Conservation (phyloP, 1,140 invertebrate genomes). For the Drosophila dunni region DNA sequence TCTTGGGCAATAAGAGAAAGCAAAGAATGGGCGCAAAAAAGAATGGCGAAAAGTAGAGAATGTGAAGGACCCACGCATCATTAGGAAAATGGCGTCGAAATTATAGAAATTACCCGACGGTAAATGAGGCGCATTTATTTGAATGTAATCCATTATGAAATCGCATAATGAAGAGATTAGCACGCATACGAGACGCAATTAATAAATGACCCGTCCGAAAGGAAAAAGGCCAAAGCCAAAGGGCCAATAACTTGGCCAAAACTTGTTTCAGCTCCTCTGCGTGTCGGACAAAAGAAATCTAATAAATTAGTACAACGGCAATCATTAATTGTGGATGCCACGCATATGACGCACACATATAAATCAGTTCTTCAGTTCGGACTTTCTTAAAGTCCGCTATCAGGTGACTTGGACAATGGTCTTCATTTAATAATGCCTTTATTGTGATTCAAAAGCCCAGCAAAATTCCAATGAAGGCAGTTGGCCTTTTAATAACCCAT, state of each 20-base stretch:
- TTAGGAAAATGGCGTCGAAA: constrained; percentile 76
- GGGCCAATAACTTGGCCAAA: constrained; percentile 10
- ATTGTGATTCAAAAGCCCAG: constrained; percentile 25
- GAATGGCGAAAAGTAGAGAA: constrained; percentile 14
- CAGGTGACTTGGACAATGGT: constrained; percentile 32
- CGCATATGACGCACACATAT: constrained; percentile 54
- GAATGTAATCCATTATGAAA: constrained; percentile 83
- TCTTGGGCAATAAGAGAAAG: constrained; percentile 18
- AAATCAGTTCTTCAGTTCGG: constrained; percentile 37
- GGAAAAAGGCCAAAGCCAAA: constrained; percentile 11
- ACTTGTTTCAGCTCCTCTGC: constrained; percentile 45
- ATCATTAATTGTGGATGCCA: constrained; percentile 65
- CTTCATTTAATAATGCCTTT: constrained; percentile 14
- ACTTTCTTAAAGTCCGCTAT: background rate
- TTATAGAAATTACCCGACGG: constrained; percentile 75
- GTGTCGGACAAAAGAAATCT: constrained; percentile 62
- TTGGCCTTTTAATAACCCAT: constrained; percentile 66
- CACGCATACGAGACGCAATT: constrained; percentile 73
- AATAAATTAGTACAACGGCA: constrained; percentile 74
- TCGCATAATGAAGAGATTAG: constrained; percentile 82
- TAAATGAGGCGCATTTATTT: constrained; percentile 80
- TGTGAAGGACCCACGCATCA: constrained; percentile 58
- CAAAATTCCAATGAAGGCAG: constrained; percentile 35
- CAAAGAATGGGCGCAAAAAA: background rate
- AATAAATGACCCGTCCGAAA: constrained; percentile 70